A percentile compares a stretch with the other conserved stretches of the same genome.
phyloP scores from a whole-genome alignment of 2,113 vertebrate species.

The Noctilio leporinus region DNA sequence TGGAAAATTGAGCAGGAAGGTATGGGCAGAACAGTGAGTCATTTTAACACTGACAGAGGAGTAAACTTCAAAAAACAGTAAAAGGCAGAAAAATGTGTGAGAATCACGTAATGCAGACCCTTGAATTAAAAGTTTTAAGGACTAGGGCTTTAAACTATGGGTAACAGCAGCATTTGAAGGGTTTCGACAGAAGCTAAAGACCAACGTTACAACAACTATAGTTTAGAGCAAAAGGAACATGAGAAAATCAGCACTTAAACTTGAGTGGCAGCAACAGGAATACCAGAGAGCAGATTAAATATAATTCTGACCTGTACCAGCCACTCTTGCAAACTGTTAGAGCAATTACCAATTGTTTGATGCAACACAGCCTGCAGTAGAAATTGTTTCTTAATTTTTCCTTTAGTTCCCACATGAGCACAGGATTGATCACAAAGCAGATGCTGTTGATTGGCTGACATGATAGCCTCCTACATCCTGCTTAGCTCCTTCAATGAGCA shows the following conservation, averaged over 20 bases:
- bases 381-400: not conserved
- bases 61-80: not conserved
- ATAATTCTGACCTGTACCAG: not conserved
- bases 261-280: not conserved
- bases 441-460: not conserved
- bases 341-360: not conserved
- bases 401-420: not conserved
- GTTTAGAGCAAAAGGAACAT: not conserved
- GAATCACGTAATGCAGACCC: not conserved
- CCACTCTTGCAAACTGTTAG: not conserved
- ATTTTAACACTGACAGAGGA: not conserved
- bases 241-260: not conserved
- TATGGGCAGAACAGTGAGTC: not conserved
- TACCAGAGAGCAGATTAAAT: not conserved
- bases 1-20: not conserved
- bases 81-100: not conserved
- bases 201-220: not conserved
- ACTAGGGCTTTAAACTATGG: not conserved
- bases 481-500: not conserved
- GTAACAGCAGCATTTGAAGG: not conserved
- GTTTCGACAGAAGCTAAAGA: not conserved
- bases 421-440: not conserved
- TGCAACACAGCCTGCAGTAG: not conserved
- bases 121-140: not conserved
- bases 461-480: not conserved